Evolutionary conservation across 2,113 vertebrate species (phyloP), one percentile per base, ranked within the genome.

Genomic region (Phoenicopterus ruber): DNA sequence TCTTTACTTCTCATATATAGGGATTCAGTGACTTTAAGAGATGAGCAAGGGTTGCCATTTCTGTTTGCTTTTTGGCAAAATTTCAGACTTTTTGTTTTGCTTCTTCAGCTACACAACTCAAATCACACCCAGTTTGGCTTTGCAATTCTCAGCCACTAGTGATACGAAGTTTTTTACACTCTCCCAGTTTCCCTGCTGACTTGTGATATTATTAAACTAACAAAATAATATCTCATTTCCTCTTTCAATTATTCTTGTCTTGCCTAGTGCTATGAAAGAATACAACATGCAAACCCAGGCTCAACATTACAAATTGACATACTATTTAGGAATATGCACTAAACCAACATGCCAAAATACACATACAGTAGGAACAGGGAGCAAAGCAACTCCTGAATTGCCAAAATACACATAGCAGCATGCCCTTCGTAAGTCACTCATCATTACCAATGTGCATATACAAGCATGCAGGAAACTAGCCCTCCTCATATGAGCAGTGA

Each of bases 311-410:
- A 92, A 62, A 88, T 40, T 50, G 57, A 46, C 57, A 57, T 59
- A 47, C 9, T 90, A 17, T 84, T 90, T 65, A 66, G 20, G 52
- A 91, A 78, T 50, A 74, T 20, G 17, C 21, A 71, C n/a, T 44
- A 74, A 86, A 47, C 4, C 69, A 84, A 54, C 38, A 88, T 82
- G 94, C 94, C 92, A 96, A 93, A 94, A 79, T 80, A 94, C 49
- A 86, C 77, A 84, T 74, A 54, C 28, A 58, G 76, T 61, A 91
- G 65, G 52, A 93, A 73, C 57, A 63, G 47, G 55, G 71, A 95
- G 80, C 11, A 93, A 95, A 91, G 57, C 29, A 86, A 28, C 31
- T 72, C 15, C 19, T 61, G 61, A 52, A 34, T 20, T 91, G 86
- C 88, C 95, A 95, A 93, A 91, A 88, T 29, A 88, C 70, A 76